Evolutionary conservation across 2,888 invertebrate genomes (phyloP).

Genomic region (Caprella mutica): DNA sequence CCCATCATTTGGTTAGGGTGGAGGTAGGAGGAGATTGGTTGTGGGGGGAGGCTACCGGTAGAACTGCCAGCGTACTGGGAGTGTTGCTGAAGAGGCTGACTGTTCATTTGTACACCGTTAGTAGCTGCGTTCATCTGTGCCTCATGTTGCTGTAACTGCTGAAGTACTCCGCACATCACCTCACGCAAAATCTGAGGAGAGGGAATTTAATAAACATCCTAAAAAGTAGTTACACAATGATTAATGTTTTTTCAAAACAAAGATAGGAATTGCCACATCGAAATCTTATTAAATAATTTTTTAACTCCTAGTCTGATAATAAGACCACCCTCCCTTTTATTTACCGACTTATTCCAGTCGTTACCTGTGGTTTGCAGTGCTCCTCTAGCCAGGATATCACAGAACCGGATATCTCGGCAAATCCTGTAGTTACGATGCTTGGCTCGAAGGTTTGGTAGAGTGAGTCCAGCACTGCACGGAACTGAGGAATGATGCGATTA

Average conservation of each 20-base stretch:
- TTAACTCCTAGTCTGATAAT: neutral
- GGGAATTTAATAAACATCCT: neutral
- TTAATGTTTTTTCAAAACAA: neutral
- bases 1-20: no score
- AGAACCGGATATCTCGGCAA: constrained; percentile 82
- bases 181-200: constrained; percentile 27
- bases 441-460: constrained; percentile 76
- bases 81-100: no score
- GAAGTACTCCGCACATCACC: constrained; percentile 30
- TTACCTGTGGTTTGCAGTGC: constrained; percentile 80
- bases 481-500: no score
- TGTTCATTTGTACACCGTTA: no score
- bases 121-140: neutral
- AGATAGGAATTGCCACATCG: neutral
- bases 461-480: constrained; percentile 88
- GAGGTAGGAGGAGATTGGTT: no score
- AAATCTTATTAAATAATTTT: neutral
- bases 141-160: constrained; percentile 27
- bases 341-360: neutral
- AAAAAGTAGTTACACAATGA: neutral
- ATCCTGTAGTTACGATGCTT: constrained; percentile 73
- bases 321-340: neutral
- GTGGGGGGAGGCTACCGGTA: no score
- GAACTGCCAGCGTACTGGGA: no score
- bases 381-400: constrained; percentile 96